These are phyloP conservation scores for Morphnarchus princeps DNA, from an alignment of 2,113 vertebrate genomes.

Conservation along the genomic window DNA sequence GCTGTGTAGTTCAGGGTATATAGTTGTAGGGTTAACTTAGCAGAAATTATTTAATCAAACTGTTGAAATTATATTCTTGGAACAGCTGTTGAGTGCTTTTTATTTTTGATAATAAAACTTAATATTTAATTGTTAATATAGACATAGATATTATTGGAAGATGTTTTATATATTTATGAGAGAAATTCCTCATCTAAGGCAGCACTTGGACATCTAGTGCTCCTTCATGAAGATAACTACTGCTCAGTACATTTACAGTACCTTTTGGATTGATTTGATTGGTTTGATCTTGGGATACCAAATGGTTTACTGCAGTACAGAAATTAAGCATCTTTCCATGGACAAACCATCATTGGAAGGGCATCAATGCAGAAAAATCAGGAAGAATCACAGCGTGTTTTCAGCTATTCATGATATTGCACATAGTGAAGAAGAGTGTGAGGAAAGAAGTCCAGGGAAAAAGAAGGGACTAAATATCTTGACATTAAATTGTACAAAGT, in stretches of 20 bases:
- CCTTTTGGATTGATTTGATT: slow-evolving; percentile 2
- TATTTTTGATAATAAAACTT: neutral
- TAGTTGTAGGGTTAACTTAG: neutral
- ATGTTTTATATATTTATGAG: neutral
- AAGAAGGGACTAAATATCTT: neutral
- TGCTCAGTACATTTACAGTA: neutral
- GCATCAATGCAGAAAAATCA: neutral
- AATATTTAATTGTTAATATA: neutral
- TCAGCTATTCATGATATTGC: neutral
- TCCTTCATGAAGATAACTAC: neutral
- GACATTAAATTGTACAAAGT: neutral
- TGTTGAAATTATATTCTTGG: neutral
- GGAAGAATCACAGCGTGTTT: neutral
- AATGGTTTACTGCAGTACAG: neutral
- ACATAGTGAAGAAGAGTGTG: neutral
- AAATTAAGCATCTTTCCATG: slow-evolving; percentile 59
- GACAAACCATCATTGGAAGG: neutral
- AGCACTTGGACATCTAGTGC: neutral
- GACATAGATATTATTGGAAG: neutral
- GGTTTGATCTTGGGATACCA: neutral
- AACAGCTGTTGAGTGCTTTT: neutral
- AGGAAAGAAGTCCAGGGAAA: neutral
- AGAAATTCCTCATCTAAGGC: neutral
- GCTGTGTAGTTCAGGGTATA: neutral
- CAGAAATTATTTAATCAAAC: neutral